Evolutionary conservation across 1,140 invertebrate genomes (phyloP).

Genomic region (Habropoda laboriosa): DNA sequence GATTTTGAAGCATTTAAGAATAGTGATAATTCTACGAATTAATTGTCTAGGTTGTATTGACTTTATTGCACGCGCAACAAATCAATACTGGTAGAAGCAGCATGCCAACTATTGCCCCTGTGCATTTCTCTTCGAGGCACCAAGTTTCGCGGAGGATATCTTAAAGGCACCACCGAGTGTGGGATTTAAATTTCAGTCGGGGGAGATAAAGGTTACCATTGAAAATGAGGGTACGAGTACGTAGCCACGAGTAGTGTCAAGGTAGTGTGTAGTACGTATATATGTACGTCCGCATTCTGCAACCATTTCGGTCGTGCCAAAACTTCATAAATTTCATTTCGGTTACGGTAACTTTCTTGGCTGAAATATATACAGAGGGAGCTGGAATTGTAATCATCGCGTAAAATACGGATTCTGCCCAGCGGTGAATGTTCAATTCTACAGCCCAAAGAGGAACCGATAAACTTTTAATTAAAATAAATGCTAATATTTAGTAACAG

Average conservation of each 20-base stretch:
- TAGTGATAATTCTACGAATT: too few relatives aligned
- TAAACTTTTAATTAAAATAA: too few relatives aligned
- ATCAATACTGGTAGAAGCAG: neutral
- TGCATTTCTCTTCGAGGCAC: neutral
- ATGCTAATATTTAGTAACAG: too few relatives aligned
- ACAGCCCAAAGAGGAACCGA: too few relatives aligned
- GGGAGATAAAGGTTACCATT: neutral
- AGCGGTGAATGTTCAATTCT: neutral
- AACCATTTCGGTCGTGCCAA: neutral
- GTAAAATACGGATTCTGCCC: too few relatives aligned
- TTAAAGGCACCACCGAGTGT: neutral
- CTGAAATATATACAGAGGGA: neutral
- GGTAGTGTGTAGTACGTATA: too few relatives aligned
- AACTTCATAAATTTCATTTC: neutral
- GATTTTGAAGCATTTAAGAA: too few relatives aligned
- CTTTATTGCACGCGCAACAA: neutral
- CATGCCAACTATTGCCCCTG: neutral
- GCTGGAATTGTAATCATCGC: neutral
- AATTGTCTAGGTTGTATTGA: neutral
- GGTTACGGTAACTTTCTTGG: neutral
- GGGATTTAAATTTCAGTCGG: conserved; percentile 8
- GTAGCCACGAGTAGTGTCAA: neutral
- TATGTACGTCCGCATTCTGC: neutral
- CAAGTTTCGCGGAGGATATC: neutral
- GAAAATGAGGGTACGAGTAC: conserved; percentile 14